Conservation (phyloP, 2,888 invertebrate genomes). For the Pherbina coryleti region DNA sequence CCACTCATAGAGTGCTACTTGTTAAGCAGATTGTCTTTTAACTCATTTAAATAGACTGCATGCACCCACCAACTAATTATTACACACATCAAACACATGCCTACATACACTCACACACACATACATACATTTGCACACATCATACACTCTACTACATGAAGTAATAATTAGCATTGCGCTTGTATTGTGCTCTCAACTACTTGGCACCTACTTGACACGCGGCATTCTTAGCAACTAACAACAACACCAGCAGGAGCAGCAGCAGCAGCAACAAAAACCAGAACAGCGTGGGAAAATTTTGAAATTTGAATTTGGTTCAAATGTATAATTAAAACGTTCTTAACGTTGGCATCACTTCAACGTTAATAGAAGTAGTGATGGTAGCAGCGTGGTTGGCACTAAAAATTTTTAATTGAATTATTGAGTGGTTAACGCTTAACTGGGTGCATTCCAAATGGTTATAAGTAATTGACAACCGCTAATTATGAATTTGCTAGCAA, state of each 20-base stretch:
- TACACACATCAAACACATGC: too few species aligned
- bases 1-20: neutral
- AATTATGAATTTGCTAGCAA: neutral
- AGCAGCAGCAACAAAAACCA: neutral
- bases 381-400: neutral
- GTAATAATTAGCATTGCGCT: too few species aligned
- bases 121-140: neutral
- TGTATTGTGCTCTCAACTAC: too few species aligned
- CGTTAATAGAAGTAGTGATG: neutral
- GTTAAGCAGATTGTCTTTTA: too few species aligned
- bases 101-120: too few species aligned
- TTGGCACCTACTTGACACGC: neutral
- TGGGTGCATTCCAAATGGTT: neutral
- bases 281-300: neutral
- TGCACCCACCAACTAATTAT: neutral
- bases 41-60: neutral
- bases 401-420: slow-evolving; percentile 10
- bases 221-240: slow-evolving; percentile 23
- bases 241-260: neutral
- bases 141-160: too few species aligned
- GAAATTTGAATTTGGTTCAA: neutral
- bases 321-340: neutral
- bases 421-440: slow-evolving; percentile 21
- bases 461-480: slow-evolving; percentile 11
- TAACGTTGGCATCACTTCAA: neutral